Percentiles rank a stretch among this genome's conserved stretches.
Evolutionary conservation across 2,888 invertebrate genomes (phyloP).

Genomic region (Dione vanillae): DNA sequence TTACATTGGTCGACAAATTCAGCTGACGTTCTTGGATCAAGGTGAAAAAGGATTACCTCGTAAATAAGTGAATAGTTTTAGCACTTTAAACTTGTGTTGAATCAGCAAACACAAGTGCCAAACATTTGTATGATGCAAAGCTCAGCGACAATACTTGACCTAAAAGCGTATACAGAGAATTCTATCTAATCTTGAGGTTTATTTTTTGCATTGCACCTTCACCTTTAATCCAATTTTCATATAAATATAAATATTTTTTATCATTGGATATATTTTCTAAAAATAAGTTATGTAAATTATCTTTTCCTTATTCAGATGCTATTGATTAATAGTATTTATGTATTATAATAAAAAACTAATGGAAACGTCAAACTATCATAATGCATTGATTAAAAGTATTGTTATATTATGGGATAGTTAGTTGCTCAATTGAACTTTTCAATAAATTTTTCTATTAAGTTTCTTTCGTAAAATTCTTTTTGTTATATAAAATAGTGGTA

Average conservation of each 20-base stretch:
- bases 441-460: too few species aligned
- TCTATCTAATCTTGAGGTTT: slow-evolving; percentile 50
- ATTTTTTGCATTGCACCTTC: slow-evolving; percentile 46
- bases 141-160: slow-evolving; percentile 51
- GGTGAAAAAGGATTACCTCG: slow-evolving; percentile 41
- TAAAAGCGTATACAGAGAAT: slow-evolving; percentile 49
- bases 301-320: too few species aligned
- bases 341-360: too few species aligned
- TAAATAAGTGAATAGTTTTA: slow-evolving; percentile 41
- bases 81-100: slow-evolving; percentile 42
- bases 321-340: too few species aligned
- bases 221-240: slow-evolving; percentile 44
- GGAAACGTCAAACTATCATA: too few species aligned
- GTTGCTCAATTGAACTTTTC: too few species aligned
- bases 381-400: too few species aligned
- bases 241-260: too few species aligned
- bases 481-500: too few species aligned
- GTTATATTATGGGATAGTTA: background rate
- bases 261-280: too few species aligned
- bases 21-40: slow-evolving; percentile 35
- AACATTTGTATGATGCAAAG: slow-evolving; percentile 51
- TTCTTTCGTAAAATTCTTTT: too few species aligned
- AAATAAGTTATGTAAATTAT: too few species aligned
- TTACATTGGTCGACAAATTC: slow-evolving; percentile 13
- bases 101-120: slow-evolving; percentile 47